Evolutionary conservation across 2,888 invertebrate species (phyloP), one percentile per base, ranked within the genome.

Genomic region (Orthosia gracilis): DNA sequence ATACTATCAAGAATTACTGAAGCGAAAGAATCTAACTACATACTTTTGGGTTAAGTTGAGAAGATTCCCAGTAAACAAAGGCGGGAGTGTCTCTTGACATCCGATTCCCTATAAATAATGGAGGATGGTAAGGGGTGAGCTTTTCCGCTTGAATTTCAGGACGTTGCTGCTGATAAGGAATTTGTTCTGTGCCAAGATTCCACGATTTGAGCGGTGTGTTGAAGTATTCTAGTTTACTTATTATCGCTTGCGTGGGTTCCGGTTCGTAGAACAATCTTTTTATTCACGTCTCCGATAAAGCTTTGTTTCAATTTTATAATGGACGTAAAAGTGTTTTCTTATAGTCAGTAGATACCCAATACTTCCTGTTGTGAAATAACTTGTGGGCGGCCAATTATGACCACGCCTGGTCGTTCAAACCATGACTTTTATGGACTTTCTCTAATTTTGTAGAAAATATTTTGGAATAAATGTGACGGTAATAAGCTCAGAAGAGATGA

Each of bases 321-420:
- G 55, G 31, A 40, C 54, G 55, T 67, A 45, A 62, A 73, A 50
- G 57, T 17, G 15, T 65, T 65, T 70, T 70, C 57, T 65, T 66
- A 69, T 54, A 47, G 70, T 47, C 69, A 7, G 52, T 26, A 49
- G 54, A 69, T 55, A 82, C 21, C 58, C 18, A 69, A 67, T 75
- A 70, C 70, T 77, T 84, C 76, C 70, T 77, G 74, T 66, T 77
- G 76, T 77, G 62, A 73, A 69, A 55, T 64, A 57, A 66, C 54
- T 75, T 54, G 86, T 86, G 84, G 87, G 86, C 63, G 75, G 78
- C 40, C 78, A 71, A 78, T 82, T 76, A 82, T 75, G 73, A 50
- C 62, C 65, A 76, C 71, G 73, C 74, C 73, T 58, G 61, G 66
- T 61, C 66, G 62, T 62, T 76, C 21, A 75, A 79, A 80, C 74